Evolutionary conservation across 64 coral and sea anemone genomes (phyloP).

Genomic region (Montipora sp.): DNA sequence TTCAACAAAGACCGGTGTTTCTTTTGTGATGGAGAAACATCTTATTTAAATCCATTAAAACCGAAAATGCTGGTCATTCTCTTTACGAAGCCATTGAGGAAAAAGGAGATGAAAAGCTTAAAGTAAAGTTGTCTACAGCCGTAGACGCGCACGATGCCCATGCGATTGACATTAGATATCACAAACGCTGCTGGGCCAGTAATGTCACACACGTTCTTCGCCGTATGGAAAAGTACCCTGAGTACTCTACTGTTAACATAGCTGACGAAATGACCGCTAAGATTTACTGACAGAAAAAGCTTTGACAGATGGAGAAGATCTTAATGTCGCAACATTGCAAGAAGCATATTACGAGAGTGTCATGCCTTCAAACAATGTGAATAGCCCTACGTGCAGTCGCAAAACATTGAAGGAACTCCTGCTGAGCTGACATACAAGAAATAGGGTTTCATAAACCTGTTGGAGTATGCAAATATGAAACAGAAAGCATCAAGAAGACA

Average conservation of each 20-base stretch:
- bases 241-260: neutral
- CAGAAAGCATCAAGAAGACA: neutral
- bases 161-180: too few relatives aligned
- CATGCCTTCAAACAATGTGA: conserved; percentile 18
- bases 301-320: conserved; percentile 4
- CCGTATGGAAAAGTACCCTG: neutral
- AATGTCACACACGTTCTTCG: conserved; percentile 30
- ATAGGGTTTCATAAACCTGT: neutral
- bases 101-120: too few relatives aligned
- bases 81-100: too few relatives aligned
- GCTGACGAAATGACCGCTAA: conserved; percentile 8
- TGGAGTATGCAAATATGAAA: conserved; percentile 8
- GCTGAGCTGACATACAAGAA: neutral
- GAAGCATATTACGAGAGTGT: conserved; percentile 22
- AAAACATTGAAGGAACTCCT: conserved; percentile 20
- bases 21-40: too few relatives aligned
- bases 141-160: too few relatives aligned
- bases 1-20: too few relatives aligned
- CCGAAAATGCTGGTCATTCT: too few relatives aligned
- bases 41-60: too few relatives aligned
- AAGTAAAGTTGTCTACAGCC: too few relatives aligned
- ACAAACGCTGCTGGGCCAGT: conserved; percentile 24
- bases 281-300: conserved; percentile 1
- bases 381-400: conserved; percentile 20
- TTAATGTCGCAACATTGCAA: conserved; percentile 13